These are phyloP conservation scores for Papilio glaucus DNA, from an alignment of 1,140 invertebrate genomes.

Conservation along the genomic window DNA sequence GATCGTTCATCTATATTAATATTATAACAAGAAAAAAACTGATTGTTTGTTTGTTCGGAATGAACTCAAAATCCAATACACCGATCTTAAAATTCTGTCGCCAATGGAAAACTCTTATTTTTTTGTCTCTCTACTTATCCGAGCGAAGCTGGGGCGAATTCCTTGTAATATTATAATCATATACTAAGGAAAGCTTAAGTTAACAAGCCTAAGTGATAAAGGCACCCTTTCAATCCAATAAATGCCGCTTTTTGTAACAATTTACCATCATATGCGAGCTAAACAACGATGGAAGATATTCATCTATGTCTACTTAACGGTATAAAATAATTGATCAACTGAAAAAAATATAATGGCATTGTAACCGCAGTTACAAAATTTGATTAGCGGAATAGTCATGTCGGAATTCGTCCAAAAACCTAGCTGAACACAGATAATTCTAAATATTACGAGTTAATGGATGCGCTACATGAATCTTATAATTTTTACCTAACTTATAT, in stretches of 20 bases:
- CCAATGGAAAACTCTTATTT: too few species aligned
- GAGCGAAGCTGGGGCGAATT: too few species aligned
- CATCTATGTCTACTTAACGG: slow-evolving; percentile 73
- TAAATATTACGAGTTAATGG: slow-evolving; percentile 40
- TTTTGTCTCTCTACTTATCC: too few species aligned
- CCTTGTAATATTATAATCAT: too few species aligned
- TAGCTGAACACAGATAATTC: slow-evolving; percentile 45
- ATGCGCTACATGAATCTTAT: slow-evolving; percentile 42
- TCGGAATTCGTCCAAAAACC: slow-evolving; percentile 72
- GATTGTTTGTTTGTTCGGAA: too few species aligned
- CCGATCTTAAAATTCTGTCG: too few species aligned
- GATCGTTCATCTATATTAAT: too few species aligned
- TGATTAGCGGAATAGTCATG: slow-evolving; percentile 81
- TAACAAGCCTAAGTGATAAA: neutral
- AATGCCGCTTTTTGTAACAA: slow-evolving; percentile 24
- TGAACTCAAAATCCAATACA: too few species aligned
- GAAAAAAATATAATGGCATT: slow-evolving; percentile 76
- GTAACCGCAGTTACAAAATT: slow-evolving; percentile 82
- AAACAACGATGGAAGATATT: slow-evolving; percentile 52
- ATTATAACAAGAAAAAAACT: too few species aligned
- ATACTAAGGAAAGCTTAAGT: neutral
- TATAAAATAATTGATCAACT: slow-evolving; percentile 77
- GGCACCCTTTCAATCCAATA: neutral
- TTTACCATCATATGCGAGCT: slow-evolving; percentile 26
- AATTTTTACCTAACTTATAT: too few species aligned